Conservation (phyloP, 2,797 vertebrate species). For the Knipowitschia caucasica region DNA sequence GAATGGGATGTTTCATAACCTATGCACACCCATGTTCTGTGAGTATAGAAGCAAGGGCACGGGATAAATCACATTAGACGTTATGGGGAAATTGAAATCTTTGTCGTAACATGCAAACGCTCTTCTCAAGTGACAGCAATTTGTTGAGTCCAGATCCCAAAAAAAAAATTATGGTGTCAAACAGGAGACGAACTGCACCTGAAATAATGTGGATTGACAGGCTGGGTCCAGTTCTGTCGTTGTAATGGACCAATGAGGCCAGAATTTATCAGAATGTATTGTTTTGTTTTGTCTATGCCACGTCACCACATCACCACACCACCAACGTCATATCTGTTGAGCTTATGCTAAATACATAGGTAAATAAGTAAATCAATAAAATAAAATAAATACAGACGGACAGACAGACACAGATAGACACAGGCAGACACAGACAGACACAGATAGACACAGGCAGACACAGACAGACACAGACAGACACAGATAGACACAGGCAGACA, state of each 20-base stretch:
- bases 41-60: conserved; percentile 9
- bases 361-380: no score
- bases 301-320: no score
- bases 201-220: conserved; percentile 9
- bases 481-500: no score
- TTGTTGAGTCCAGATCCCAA: conserved; percentile 16
- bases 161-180: neutral
- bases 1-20: conserved; percentile 39
- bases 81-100: conserved; percentile 25
- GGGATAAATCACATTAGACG: conserved; percentile 39
- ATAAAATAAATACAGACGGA: no score
- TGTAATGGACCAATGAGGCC: neutral
- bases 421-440: no score
- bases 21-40: conserved; percentile 25
- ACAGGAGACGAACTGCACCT: neutral
- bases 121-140: conserved; percentile 27
- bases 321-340: no score
- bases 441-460: no score
- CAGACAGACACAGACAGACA: no score
- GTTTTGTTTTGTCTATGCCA: no score
- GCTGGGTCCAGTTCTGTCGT: conserved; percentile 3
- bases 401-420: no score
- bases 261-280: no score
- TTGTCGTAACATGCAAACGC: conserved; percentile 22
- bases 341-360: no score